phyloP scores from a whole-genome alignment of 2,888 invertebrate genomes.

The Tetropium fuscum region DNA sequence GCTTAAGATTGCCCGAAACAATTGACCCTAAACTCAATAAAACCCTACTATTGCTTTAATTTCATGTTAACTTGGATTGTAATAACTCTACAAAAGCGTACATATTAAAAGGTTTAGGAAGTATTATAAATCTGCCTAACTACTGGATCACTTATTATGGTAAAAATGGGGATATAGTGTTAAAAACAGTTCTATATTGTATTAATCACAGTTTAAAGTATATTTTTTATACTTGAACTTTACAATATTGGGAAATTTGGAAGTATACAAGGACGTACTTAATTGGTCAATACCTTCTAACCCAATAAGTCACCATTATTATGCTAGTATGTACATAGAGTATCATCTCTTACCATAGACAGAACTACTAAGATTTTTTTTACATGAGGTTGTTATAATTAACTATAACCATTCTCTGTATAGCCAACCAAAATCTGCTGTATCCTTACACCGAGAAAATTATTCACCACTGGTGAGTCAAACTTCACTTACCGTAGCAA shows the following conservation, averaged over 20 bases:
- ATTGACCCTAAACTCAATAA: too few species aligned
- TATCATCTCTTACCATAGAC: too few species aligned
- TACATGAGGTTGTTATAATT: too few species aligned
- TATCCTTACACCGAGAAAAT: too few species aligned
- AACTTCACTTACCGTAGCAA: too few species aligned
- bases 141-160: slow-evolving; percentile 18
- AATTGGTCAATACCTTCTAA: slow-evolving; percentile 13
- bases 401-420: too few species aligned
- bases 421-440: too few species aligned
- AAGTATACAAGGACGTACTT: slow-evolving; percentile 26
- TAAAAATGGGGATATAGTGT: slow-evolving; percentile 41
- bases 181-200: slow-evolving; percentile 52
- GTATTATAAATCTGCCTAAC: slow-evolving; percentile 15
- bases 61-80: slow-evolving; percentile 35
- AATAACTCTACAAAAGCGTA: slow-evolving; percentile 15
- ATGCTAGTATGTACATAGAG: too few species aligned
- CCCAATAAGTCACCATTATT: too few species aligned
- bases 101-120: slow-evolving; percentile 14
- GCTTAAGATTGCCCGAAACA: too few species aligned
- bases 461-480: too few species aligned
- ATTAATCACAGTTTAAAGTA: slow-evolving; percentile 61
- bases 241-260: slow-evolving; percentile 39
- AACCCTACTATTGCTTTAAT: slow-evolving; percentile 4
- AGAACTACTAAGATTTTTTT: too few species aligned
- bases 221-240: slow-evolving; percentile 45